Base-by-base conservation (phyloP, 2,888 invertebrate genomes). In the Watsonalla cultraria region DNA sequence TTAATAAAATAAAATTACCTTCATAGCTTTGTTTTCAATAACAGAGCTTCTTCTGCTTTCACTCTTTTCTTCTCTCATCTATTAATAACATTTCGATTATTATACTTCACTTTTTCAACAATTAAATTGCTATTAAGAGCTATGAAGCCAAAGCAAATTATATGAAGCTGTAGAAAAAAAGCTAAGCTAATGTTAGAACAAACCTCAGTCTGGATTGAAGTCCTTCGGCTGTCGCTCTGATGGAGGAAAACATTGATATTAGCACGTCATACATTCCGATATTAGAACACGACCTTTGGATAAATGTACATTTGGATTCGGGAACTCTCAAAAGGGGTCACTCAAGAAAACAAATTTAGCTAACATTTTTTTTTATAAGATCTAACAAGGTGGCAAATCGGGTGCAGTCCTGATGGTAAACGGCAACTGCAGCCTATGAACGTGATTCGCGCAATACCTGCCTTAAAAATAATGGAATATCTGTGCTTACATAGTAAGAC, bases 1-100 rank as follows among this genome's bases (percentile, higher is more conserved):
- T 24, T 24, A 24, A 37, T 37, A 2, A 8, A 0, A 11, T 42
- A 11, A 42, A 8, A 42, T 72, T 72, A 87, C 90, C 84, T 90
- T 89, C 56, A 86, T 64, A 51, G 80, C 81, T 66, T 87, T 89
- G 64, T 82, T 84, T 68, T 90, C 90, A 51, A 86, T 72, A 45
- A 84, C 67, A 9, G 90, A 90, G 67, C 89, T 84, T 59, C 83
- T 82, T 56, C 90, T 77, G 62, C 90, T 90, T 57, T 87, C 87
- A 39, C 79, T 67, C 56, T 79, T 84, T 71, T 87, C 86, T 61
- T 85, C 79, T 53, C 74, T 80, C 57, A 77, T 74, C 86, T 86
- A 62, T 14, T 62, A 46, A 54, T 60, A 57, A 56, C 51, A 50
- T 55, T 49, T 52, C 52, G 24, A 47, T 53, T 46, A 56, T 59